Evolutionary conservation across 2,113 vertebrate species (phyloP).

Genomic region (Heterocephalus glaber): DNA sequence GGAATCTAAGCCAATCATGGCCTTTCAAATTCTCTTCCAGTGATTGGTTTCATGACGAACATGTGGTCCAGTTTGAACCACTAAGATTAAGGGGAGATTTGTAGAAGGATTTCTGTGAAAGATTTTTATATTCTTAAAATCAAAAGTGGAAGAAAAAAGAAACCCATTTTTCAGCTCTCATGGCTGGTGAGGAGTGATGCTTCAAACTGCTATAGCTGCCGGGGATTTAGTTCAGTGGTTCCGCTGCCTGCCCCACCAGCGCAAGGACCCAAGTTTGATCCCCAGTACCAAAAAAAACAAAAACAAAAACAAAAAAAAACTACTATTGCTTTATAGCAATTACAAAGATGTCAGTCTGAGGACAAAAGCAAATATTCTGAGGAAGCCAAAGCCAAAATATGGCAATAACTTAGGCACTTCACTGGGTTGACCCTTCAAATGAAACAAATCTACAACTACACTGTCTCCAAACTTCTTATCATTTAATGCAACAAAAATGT

Average conservation of each 20-base stretch:
- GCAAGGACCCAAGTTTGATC: too few species aligned
- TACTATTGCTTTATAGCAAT: neutral
- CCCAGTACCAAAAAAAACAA: too few species aligned
- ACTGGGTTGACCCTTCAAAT: neutral
- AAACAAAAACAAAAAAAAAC: too few species aligned
- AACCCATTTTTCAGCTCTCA: neutral
- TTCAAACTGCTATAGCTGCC: neutral
- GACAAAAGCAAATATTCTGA: neutral
- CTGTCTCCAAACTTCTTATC: neutral
- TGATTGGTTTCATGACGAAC: neutral
- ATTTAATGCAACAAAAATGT: neutral
- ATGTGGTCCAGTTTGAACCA: neutral
- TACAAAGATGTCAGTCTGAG: neutral
- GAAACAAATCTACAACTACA: neutral
- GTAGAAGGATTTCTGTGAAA: neutral
- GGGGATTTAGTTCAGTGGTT: too few species aligned
- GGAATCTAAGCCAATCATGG: neutral
- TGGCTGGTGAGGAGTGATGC: neutral
- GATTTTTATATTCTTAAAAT: constrained; percentile 11
- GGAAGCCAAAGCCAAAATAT: neutral
- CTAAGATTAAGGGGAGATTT: constrained; percentile 1
- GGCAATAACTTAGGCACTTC: neutral
- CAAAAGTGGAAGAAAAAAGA: neutral
- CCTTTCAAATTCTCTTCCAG: constrained; percentile 4
- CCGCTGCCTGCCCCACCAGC: too few species aligned